Evolutionary conservation across 2,113 vertebrate species (phyloP).

Genomic region (Mirounga angustirostris): DNA sequence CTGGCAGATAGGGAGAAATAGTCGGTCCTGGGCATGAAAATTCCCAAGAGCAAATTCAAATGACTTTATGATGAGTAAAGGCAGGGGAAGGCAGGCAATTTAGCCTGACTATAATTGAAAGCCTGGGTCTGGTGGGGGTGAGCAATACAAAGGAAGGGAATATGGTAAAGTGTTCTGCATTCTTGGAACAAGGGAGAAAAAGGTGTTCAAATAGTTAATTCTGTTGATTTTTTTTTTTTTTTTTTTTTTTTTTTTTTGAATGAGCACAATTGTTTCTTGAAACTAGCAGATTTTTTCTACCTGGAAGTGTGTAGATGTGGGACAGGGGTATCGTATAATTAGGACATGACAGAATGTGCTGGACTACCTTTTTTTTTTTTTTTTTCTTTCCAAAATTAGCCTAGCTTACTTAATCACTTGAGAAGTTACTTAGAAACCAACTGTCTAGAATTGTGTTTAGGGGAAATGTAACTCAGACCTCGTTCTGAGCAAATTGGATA

Average conservation of each 20-base stretch:
- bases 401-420: background rate
- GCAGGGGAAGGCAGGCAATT: conserved; percentile 43
- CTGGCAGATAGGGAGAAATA: conserved; percentile 55
- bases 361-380: background rate
- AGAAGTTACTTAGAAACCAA: background rate
- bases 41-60: conserved; percentile 69
- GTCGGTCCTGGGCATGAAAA: conserved; percentile 16
- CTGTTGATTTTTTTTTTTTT: background rate
- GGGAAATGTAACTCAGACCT: background rate
- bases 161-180: background rate
- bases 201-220: background rate
- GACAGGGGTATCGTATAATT: background rate
- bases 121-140: background rate
- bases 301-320: background rate
- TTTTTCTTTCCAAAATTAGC: background rate
- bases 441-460: background rate
- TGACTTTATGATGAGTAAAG: conserved; percentile 58
- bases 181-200: background rate
- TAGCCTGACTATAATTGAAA: conserved; percentile 46
- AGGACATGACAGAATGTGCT: background rate
- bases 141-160: background rate
- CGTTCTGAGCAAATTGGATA: background rate
- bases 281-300: background rate
- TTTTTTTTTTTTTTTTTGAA: background rate
- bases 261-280: background rate